Evolutionary conservation across 2,888 invertebrate genomes (phyloP), one percentile per base, ranked within the genome.

Genomic region (Iselma pallidipennis): DNA sequence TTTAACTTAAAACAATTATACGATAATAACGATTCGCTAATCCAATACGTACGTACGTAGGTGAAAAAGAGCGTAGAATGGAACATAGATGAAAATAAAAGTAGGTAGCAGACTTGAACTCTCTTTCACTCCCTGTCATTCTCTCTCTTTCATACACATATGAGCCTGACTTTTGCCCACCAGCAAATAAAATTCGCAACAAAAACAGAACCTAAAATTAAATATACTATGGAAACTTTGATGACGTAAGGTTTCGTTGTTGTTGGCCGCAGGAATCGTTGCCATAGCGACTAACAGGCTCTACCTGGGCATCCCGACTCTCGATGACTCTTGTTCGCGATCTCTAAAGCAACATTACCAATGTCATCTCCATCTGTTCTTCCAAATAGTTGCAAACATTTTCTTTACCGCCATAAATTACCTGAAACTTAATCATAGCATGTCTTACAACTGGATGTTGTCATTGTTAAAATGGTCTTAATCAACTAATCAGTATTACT

Each of bases 171-270:
- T 49, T 53, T 55, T 26, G 31, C 61, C 65, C 56, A 16, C 14
- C 25, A 53, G 65, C 65, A 61, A 65, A 61, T 61, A 65, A 61
- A 65, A 64, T 57, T 64, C 60, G 28, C 62, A 70, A 70, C 71
- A 71, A 70, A 70, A 72, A 71, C 71, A 69, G 69, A 71, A 70
- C 71, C 74, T 70, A 71, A 69, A 71, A 69, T 68, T 65, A 65
- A 65, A 61, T 65, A 58, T 65, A 61, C 61, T 61, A 65, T 62
- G 62, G 59, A 62, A 65, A 65, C 62, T 65, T 65, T 65, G 65
- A 62, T 62, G 65, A 65, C 59, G 65, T 65, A 68, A 66, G 68
- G 67, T 62, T 68, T 68, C 68, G 63, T 61, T 65, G 62, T 66
- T 63, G 62, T 59, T 63, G 58, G 60, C 65, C 63, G 65, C 64